phyloP scores from a whole-genome alignment of 64 coral and sea anemone genomes.

The Pocillopora damicornis region DNA sequence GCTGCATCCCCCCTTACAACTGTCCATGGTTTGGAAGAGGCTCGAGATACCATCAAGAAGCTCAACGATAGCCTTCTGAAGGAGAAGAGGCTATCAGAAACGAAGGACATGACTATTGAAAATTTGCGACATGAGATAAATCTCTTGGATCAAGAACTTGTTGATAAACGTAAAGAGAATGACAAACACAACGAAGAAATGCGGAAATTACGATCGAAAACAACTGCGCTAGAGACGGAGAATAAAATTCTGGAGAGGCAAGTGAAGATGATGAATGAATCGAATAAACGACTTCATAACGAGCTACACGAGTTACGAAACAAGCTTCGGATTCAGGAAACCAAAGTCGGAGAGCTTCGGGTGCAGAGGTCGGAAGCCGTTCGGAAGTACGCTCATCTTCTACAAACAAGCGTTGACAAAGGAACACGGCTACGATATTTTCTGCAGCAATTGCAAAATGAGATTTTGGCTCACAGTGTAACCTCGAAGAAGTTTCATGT shows the following conservation, averaged over 20 bases:
- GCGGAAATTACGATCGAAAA: slow-evolving; percentile 38
- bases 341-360: slow-evolving; percentile 43
- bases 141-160: slow-evolving; percentile 55
- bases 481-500: slow-evolving; percentile 26
- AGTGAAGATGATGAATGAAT: slow-evolving; percentile 70
- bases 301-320: slow-evolving; percentile 54
- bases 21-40: slow-evolving; percentile 38
- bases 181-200: slow-evolving; percentile 27
- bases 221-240: slow-evolving; percentile 66
- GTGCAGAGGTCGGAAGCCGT: slow-evolving; percentile 48
- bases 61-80: slow-evolving; percentile 49
- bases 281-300: slow-evolving; percentile 67
- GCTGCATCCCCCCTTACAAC: background rate
- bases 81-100: slow-evolving; percentile 51
- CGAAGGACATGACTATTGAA: slow-evolving; percentile 61
- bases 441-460: slow-evolving; percentile 55
- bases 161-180: slow-evolving; percentile 51
- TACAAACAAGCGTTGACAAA: slow-evolving; percentile 49
- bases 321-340: slow-evolving; percentile 66
- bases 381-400: slow-evolving; percentile 18
- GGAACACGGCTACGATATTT: slow-evolving; percentile 36
- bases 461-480: slow-evolving; percentile 29
- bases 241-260: slow-evolving; percentile 73
- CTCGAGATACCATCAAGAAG: slow-evolving; percentile 21
- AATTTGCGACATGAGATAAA: slow-evolving; percentile 67